Evolutionary conservation across 2,888 invertebrate species (phyloP).

Genomic region (Caenorhabditis sp.): DNA sequence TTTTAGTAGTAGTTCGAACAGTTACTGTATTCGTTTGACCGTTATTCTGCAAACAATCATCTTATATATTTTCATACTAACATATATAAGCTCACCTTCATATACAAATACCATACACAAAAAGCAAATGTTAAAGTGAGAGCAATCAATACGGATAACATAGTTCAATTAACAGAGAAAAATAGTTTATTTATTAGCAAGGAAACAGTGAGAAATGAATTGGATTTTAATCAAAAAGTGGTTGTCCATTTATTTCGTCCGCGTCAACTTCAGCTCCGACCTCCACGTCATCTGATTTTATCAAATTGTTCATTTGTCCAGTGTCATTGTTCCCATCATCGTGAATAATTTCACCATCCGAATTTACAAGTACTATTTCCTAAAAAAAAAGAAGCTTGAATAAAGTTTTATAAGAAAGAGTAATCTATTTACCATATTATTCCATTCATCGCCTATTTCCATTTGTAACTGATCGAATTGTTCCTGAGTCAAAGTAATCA

Average conservation of each 20-base stretch:
- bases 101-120: no score
- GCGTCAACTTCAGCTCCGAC: constrained; percentile 10
- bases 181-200: constrained; percentile 4
- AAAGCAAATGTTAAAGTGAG: not conserved
- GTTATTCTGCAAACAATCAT: not conserved
- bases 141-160: no score
- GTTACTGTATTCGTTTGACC: not conserved
- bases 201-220: not conserved
- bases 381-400: constrained; percentile 14
- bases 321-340: constrained; percentile 13
- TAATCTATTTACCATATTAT: constrained; percentile 34
- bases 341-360: constrained; percentile 13
- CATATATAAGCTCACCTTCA: not conserved
- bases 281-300: not conserved
- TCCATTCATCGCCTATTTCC: constrained; percentile 42
- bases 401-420: not conserved
- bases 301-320: constrained; percentile 9
- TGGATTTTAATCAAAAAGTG: constrained; percentile 20
- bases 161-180: no score
- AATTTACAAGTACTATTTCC: constrained; percentile 43
- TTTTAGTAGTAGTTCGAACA: no score
- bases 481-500: constrained; percentile 33
- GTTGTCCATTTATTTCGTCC: constrained; percentile 22
- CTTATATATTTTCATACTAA: not conserved
- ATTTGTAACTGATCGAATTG: constrained; percentile 38